These are phyloP conservation scores for Rhinolophus ferrumequinum DNA, from an alignment of 2,113 vertebrate genomes.

Conservation along the genomic window DNA sequence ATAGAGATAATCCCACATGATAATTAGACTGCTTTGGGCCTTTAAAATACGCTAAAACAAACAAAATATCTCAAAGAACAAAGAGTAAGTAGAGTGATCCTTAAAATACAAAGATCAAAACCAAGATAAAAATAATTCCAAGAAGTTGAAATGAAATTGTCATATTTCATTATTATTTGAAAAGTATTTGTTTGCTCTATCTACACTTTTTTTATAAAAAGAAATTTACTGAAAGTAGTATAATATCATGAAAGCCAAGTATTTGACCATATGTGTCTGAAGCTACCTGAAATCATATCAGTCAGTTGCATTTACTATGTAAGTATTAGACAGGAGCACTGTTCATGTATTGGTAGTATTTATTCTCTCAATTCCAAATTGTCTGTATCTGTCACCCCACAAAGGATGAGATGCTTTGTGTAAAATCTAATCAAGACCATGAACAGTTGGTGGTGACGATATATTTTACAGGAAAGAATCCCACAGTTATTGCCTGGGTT, in stretches of 20 bases:
- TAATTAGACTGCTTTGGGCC: background rate
- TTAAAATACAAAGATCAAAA: slow-evolving; percentile 38
- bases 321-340: background rate
- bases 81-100: background rate
- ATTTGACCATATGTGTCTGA: background rate
- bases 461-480: slow-evolving; percentile 4
- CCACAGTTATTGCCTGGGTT: background rate
- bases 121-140: background rate
- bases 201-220: slow-evolving; percentile 14
- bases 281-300: background rate
- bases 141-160: background rate
- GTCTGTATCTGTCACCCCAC: background rate
- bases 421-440: background rate
- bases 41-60: slow-evolving; percentile 12
- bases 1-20: background rate
- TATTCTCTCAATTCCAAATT: background rate
- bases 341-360: background rate
- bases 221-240: background rate
- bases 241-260: background rate
- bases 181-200: slow-evolving; percentile 25
- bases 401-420: background rate
- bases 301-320: background rate
- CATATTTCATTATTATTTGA: slow-evolving; percentile 1
- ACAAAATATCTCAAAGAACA: background rate
- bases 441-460: background rate